Percentiles rank a stretch among this genome's conserved stretches.
Evolutionary conservation across 1,140 invertebrate genomes (phyloP).

Genomic region (Rhagoletis pomonella): DNA sequence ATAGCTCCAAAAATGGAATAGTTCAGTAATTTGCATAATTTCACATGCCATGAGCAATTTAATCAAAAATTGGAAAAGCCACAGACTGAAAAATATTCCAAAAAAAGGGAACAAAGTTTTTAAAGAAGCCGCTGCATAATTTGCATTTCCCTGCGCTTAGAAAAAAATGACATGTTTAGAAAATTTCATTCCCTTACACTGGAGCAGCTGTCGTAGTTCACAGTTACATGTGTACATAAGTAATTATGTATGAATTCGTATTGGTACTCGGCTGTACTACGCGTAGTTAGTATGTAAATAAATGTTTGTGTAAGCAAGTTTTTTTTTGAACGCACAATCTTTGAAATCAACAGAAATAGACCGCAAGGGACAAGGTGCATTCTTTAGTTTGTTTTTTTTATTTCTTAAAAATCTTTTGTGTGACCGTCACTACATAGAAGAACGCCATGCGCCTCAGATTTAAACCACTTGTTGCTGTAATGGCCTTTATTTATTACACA

Average conservation of each 20-base stretch:
- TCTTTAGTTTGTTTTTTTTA: neutral
- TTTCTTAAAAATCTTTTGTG: slow-evolving; percentile 7
- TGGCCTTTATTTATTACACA: slow-evolving; percentile 22
- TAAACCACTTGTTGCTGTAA: slow-evolving; percentile 13
- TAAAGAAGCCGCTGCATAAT: slow-evolving; percentile 13
- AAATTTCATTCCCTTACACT: neutral
- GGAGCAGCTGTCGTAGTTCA: slow-evolving; percentile 1
- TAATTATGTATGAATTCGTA: neutral
- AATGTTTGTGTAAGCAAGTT: neutral
- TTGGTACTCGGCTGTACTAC: no score
- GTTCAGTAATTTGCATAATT: slow-evolving; percentile 18
- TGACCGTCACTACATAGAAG: neutral
- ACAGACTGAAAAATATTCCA: neutral
- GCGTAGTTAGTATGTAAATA: no score
- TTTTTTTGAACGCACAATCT: neutral
- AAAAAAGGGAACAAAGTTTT: slow-evolving; percentile 26
- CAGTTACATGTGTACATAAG: slow-evolving; percentile 10
- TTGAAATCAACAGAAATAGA: slow-evolving; percentile 37
- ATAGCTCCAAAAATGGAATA: neutral
- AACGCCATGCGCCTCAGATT: slow-evolving; percentile 48
- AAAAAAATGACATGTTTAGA: neutral
- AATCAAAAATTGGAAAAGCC: slow-evolving; percentile 36
- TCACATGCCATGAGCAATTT: slow-evolving; percentile 49
- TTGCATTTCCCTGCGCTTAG: slow-evolving; percentile 1
- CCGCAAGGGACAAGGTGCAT: slow-evolving; percentile 5